Conservation (phyloP, 2,113 vertebrate genomes). For the Xerus inauris region DNA sequence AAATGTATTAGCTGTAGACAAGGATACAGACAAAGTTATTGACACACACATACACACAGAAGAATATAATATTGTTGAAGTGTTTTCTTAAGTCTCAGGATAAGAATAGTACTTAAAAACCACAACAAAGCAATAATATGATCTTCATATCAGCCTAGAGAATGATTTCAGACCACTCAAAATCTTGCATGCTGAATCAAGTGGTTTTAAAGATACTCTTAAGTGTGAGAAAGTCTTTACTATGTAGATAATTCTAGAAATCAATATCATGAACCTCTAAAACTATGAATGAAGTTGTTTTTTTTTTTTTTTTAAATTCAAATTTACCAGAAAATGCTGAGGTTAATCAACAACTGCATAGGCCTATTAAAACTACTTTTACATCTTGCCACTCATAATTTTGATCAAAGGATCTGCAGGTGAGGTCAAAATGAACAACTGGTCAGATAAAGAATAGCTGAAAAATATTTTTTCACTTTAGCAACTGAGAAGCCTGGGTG, state of each 20-base stretch:
- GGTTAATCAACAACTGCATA: neutral
- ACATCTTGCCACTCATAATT: neutral
- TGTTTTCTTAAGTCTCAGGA: slow-evolving; percentile 49
- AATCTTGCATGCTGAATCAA: slow-evolving; percentile 14
- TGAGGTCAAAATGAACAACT: neutral
- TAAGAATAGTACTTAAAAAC: slow-evolving; percentile 43
- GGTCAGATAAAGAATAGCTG: neutral
- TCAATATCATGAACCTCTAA: slow-evolving; percentile 47
- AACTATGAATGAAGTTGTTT: neutral
- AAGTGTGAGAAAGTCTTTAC: neutral
- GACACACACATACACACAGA: neutral
- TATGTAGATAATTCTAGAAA: slow-evolving; percentile 13
- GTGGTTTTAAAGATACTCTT: slow-evolving; percentile 6
- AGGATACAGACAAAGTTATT: neutral
- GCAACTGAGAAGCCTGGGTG: neutral
- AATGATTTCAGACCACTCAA: slow-evolving; percentile 47
- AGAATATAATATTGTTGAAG: slow-evolving; percentile 1
- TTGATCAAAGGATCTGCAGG: neutral
- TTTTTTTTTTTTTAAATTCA: slow-evolving; percentile 57
- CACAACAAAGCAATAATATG: neutral
- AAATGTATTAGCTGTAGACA: neutral
- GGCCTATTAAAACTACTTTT: slow-evolving; percentile 32
- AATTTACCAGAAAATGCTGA: slow-evolving; percentile 51
- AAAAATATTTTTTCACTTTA: neutral
- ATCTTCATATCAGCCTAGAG: neutral